Percentiles rank a stretch among this genome's conserved stretches.
Conservation (phyloP, 2,888 invertebrate genomes). For the Acanthopleura granulata region DNA sequence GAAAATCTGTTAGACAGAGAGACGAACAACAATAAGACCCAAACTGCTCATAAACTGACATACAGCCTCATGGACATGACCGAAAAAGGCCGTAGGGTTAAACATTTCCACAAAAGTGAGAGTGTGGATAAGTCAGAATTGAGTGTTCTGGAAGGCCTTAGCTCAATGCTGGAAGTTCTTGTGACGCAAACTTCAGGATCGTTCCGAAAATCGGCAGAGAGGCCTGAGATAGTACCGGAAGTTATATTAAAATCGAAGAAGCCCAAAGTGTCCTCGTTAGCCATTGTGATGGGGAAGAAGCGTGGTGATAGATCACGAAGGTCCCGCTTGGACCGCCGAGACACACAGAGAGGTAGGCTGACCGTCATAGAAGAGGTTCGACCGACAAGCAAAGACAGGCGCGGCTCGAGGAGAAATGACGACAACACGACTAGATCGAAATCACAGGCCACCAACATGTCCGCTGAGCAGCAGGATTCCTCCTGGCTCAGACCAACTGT, state of each 20-base stretch:
- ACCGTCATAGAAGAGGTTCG: not conserved
- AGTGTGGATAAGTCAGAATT: slow-evolving; percentile 39
- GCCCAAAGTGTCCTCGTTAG: slow-evolving; percentile 46
- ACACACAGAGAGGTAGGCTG: not conserved
- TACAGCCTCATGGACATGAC: slow-evolving; percentile 11
- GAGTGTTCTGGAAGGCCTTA: slow-evolving; percentile 28
- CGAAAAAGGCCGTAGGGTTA: slow-evolving; percentile 26
- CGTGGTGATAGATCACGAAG: slow-evolving; percentile 4
- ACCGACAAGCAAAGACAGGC: not conserved
- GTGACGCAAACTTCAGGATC: slow-evolving; percentile 51
- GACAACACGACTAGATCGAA: not conserved
- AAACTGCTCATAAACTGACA: slow-evolving; percentile 1
- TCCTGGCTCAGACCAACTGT: too few relatives aligned
- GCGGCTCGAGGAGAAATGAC: not conserved
- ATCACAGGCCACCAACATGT: too few relatives aligned
- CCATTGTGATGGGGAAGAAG: slow-evolving; percentile 47
- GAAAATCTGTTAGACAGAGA: not conserved
- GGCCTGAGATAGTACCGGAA: slow-evolving; percentile 33
- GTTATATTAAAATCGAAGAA: slow-evolving; percentile 25
- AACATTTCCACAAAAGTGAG: slow-evolving; percentile 45
- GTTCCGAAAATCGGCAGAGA: slow-evolving; percentile 38
- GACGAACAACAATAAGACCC: not conserved
- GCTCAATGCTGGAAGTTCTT: slow-evolving; percentile 47
- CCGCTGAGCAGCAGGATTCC: too few relatives aligned
- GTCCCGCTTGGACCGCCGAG: not conserved